These are phyloP conservation scores for Pogonus chalceus DNA, from an alignment of 1,140 invertebrate species.

Conservation along the genomic window DNA sequence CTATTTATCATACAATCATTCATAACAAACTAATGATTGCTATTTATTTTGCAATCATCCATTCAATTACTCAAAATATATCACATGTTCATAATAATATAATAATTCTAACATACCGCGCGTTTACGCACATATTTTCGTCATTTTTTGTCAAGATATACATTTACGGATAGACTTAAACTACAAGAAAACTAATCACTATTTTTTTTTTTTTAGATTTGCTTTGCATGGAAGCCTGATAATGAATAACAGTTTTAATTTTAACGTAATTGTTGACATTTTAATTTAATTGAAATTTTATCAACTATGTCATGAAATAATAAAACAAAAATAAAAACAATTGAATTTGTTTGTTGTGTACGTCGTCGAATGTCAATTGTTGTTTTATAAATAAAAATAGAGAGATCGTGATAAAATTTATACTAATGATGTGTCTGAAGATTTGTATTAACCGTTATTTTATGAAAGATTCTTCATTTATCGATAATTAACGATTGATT, in stretches of 20 bases:
- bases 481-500: constrained; percentile 12
- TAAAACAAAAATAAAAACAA: not conserved
- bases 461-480: not conserved
- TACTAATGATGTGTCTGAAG: constrained; percentile 31
- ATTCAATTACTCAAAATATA: constrained; percentile 1
- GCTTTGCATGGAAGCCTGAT: not conserved
- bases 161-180: not conserved
- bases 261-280: not conserved
- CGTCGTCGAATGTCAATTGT: not conserved
- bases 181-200: not conserved
- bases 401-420: constrained; percentile 9
- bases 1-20: not conserved
- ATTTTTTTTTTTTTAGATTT: not conserved
- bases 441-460: constrained; percentile 24
- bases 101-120: not conserved
- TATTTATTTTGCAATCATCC: not conserved
- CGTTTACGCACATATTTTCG: not conserved
- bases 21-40: not conserved
- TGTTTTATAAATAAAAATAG: not conserved
- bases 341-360: not conserved
- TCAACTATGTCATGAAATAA: too few relatives aligned
- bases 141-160: not conserved
- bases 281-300: too few relatives aligned
- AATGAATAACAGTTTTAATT: not conserved
- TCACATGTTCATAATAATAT: constrained; percentile 6